Base-by-base conservation (phyloP, 2,888 invertebrate species). In the Hemistola chrysoprasaria region DNA sequence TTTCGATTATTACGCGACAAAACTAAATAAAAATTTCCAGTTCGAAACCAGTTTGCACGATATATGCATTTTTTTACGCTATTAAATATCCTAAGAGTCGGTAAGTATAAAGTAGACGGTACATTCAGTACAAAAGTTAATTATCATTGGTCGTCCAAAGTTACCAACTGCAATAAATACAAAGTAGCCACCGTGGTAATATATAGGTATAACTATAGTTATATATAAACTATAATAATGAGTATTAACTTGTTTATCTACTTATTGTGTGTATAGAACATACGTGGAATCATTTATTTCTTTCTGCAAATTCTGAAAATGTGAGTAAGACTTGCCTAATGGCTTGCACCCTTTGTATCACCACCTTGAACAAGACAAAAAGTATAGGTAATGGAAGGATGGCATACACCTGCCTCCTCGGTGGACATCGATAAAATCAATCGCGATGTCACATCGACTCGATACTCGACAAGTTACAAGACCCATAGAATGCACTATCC, bases 61-160 rank as follows among this genome's bases (percentile, higher is more conserved):
- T 50, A 47, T 38, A 47, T 34, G 28, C 31, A 35, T 47, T 52
- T 57, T 56, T 56, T 55, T 54, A 42, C 37, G 35, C 53, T 55
- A 53, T 60, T 53, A 57, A 58, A 59, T 61, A 59, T 60, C 58
- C 53, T 59, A 59, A 60, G 57, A 50, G 53, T 63, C 52, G 52
- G 39, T 59, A 59, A 60, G 57, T 50, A 53, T 63, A 53, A 53
- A 39, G 55, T 47, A 35, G 22, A 41, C 49, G 53, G 34, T 52
- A 60, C 44, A 53, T 56, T 55, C 48, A 55, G 45, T 34, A 40
- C 43, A 59, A 59, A 54, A 58, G 51, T 55, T 51, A 16, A 16
- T 4, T 16, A 16, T 3, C 16, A 3, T 16, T 16, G 2, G 3
- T n/a, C n/a, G n/a, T n/a, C n/a, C n/a, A n/a, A n/a, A n/a, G n/a